Conservation (phyloP, 2,113 vertebrate genomes). For the Catharus bicknelli region DNA sequence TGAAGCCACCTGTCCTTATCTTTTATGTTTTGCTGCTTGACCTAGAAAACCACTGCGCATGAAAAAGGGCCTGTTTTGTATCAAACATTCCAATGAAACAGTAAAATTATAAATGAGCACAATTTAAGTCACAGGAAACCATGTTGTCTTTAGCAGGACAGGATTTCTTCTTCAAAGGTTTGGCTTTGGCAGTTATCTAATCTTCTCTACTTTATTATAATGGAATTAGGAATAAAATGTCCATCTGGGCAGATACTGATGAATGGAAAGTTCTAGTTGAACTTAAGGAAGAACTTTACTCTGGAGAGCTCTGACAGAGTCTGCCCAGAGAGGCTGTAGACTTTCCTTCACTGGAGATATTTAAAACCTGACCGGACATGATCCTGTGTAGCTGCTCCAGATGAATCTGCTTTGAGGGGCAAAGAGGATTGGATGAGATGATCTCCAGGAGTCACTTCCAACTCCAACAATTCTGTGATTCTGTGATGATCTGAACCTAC, state of each 20-base stretch:
- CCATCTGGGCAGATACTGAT: not conserved
- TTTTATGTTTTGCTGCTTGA: not conserved
- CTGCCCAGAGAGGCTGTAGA: not conserved
- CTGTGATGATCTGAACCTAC: not conserved
- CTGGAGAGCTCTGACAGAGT: not conserved
- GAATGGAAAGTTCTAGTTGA: not conserved
- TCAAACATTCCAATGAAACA: not conserved
- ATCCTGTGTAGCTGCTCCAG: not conserved
- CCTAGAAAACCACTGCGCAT: not conserved
- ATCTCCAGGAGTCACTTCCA: not conserved
- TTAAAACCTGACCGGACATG: fast-evolving
- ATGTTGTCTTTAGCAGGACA: not conserved
- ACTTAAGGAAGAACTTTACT: not conserved
- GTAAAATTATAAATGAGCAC: not conserved
- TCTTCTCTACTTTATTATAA: not conserved
- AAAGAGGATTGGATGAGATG: not conserved
- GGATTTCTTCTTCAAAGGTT: not conserved
- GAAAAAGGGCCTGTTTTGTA: not conserved
- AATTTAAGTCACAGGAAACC: not conserved
- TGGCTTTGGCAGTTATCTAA: not conserved
- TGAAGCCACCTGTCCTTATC: not conserved
- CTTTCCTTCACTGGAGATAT: not conserved
- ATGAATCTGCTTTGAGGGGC: not conserved
- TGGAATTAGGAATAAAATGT: not conserved
- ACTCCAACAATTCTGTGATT: not conserved